phyloP scores from a whole-genome alignment of 2,888 invertebrate genomes.

The Cosmopolites sordidus region DNA sequence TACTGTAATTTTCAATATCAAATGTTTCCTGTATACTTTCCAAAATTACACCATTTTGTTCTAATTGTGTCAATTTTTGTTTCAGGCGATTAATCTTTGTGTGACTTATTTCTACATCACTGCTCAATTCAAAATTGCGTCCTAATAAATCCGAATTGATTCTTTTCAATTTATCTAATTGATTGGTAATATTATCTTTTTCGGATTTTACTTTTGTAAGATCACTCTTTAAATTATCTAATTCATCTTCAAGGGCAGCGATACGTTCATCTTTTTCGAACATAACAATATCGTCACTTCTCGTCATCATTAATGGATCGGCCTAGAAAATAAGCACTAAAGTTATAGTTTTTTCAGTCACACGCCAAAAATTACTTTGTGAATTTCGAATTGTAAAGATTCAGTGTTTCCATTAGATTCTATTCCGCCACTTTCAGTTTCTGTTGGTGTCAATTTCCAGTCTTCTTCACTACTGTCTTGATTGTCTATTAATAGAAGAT shows the following conservation, averaged over 20 bases:
- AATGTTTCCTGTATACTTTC: slow-evolving; percentile 6
- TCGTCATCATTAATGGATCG: background rate
- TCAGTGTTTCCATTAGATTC: slow-evolving; percentile 5
- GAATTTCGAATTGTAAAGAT: slow-evolving; percentile 8
- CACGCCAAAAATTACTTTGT: slow-evolving; percentile 2
- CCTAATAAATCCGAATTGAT: slow-evolving; percentile 5
- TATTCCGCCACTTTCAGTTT: background rate
- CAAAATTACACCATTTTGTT: slow-evolving; percentile 2
- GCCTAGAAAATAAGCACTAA: slow-evolving; percentile 5
- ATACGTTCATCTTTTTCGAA: slow-evolving; percentile 17
- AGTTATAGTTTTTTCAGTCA: background rate
- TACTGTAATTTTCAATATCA: background rate
- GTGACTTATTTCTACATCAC: background rate
- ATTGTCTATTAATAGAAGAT: background rate
- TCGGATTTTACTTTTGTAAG: slow-evolving; percentile 3
- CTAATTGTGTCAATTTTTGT: background rate
- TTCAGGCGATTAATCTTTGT: slow-evolving; percentile 4
- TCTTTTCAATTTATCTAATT: slow-evolving; percentile 5
- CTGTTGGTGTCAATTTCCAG: slow-evolving; percentile 3
- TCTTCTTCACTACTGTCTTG: slow-evolving; percentile 16
- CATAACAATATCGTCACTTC: background rate
- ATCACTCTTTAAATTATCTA: slow-evolving; percentile 5
- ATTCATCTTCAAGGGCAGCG: slow-evolving; percentile 3
- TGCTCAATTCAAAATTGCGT: slow-evolving; percentile 5
- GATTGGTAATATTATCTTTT: slow-evolving; percentile 7